phyloP scores from a whole-genome alignment of 2,113 vertebrate species.

The Chlorodrepanis virens region DNA sequence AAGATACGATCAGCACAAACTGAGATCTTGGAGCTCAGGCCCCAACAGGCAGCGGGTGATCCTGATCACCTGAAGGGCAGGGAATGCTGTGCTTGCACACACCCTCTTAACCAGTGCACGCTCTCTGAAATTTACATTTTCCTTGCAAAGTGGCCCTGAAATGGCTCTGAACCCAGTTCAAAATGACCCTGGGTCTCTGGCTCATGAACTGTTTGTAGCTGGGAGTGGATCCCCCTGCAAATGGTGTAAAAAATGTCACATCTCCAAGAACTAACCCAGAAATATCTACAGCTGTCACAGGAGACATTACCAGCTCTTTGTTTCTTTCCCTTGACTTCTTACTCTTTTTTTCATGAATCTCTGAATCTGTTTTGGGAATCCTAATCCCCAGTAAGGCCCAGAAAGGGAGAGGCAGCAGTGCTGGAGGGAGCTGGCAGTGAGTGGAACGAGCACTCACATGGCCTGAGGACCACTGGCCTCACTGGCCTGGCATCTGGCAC shows the following conservation, averaged over 20 bases:
- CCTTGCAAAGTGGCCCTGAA: neutral
- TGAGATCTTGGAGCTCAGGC: constrained; percentile 23
- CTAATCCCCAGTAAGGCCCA: neutral
- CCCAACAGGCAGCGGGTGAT: constrained; percentile 20
- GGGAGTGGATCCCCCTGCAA: neutral
- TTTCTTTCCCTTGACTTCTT: neutral
- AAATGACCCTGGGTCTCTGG: neutral
- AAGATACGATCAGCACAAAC: constrained; percentile 24
- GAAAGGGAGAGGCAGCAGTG: neutral
- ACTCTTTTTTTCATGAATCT: neutral
- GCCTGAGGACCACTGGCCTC: neutral
- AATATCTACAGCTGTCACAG: neutral
- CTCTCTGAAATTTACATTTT: neutral
- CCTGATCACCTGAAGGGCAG: neutral
- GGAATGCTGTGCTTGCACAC: constrained; percentile 22
- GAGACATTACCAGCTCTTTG: neutral
- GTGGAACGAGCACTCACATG: rapidly evolving
- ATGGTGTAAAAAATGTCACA: neutral
- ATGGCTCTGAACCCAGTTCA: neutral
- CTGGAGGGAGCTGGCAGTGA: neutral
- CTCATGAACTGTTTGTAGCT: neutral
- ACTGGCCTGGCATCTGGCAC: neutral
- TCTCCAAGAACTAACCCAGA: neutral
- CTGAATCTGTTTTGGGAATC: neutral
- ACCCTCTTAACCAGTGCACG: neutral